phyloP scores from a whole-genome alignment of 23 tunicate genomes.

The Halocynthia roretzi region DNA sequence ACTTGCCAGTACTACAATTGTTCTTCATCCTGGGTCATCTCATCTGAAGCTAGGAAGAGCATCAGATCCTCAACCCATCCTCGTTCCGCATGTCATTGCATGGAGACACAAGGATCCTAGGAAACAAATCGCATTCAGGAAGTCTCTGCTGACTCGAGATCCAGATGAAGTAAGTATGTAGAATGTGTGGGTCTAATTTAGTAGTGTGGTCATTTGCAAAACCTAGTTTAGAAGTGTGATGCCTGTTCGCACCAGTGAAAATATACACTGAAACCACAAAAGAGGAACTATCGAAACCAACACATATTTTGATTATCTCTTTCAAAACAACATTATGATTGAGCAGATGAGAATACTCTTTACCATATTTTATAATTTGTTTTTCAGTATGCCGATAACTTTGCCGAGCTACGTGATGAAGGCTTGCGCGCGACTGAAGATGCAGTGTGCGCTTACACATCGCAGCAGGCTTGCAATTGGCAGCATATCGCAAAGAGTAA shows the following conservation, averaged over 20 bases:
- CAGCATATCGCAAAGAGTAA: conserved; percentile 34
- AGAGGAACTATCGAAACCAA: no score
- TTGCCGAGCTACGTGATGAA: background rate
- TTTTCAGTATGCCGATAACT: conserved; percentile 9
- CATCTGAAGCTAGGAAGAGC: conserved; percentile 74
- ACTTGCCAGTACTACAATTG: conserved; percentile 59
- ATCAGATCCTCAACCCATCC: conserved; percentile 57
- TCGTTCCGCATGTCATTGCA: conserved; percentile 80
- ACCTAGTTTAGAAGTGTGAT: no score
- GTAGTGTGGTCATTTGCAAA: no score
- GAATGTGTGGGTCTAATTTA: background rate
- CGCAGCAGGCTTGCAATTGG: conserved; percentile 16
- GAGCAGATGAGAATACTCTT: background rate
- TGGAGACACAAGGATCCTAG: conserved; percentile 56
- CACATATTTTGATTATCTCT: no score
- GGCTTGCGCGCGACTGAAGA: conserved; percentile 19
- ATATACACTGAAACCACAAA: no score
- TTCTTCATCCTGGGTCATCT: conserved; percentile 78
- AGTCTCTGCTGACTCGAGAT: conserved; percentile 12
- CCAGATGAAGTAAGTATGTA: background rate
- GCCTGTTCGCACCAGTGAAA: no score
- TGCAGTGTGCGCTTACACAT: background rate
- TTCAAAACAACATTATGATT: no score
- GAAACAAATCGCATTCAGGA: conserved; percentile 17
- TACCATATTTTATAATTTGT: background rate